phyloP scores from a whole-genome alignment of 2,888 invertebrate species.

The Nematopogon swammerdamellus region DNA sequence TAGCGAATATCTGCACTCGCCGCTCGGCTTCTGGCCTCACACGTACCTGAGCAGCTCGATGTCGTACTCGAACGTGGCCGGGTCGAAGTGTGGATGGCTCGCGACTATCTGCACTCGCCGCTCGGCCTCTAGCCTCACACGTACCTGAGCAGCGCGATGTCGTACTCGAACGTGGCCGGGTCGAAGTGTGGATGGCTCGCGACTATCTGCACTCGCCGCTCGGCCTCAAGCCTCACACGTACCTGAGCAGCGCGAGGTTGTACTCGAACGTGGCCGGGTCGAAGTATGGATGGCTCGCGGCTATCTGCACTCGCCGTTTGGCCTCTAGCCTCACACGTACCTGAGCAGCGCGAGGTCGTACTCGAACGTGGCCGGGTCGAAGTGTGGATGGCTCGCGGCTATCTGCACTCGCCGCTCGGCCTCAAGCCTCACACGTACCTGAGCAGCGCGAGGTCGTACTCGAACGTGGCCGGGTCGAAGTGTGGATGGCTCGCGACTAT shows the following conservation, averaged over 20 bases:
- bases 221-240: too few species aligned
- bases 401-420: slow-evolving; percentile 88
- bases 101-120: slow-evolving; percentile 88
- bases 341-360: slow-evolving; percentile 84
- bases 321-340: too few species aligned
- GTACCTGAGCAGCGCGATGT: slow-evolving; percentile 77
- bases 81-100: slow-evolving; percentile 90
- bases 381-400: slow-evolving; percentile 90
- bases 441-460: slow-evolving; percentile 85
- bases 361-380: slow-evolving; percentile 89
- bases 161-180: slow-evolving; percentile 88
- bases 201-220: slow-evolving; percentile 86
- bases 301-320: slow-evolving; percentile 86
- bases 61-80: slow-evolving; percentile 90
- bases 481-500: slow-evolving; percentile 92
- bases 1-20: slow-evolving; percentile 87
- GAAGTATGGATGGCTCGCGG: slow-evolving; percentile 90
- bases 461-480: slow-evolving; percentile 89
- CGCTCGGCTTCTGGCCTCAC: too few species aligned
- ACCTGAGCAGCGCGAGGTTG: slow-evolving; percentile 79
- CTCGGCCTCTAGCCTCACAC: too few species aligned
- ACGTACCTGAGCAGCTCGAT: slow-evolving; percentile 75
- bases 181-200: slow-evolving; percentile 93
- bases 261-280: slow-evolving; percentile 91
- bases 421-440: too few species aligned